These are phyloP conservation scores for Polyploca ridens DNA, from an alignment of 2,888 invertebrate genomes.

Conservation along the genomic window DNA sequence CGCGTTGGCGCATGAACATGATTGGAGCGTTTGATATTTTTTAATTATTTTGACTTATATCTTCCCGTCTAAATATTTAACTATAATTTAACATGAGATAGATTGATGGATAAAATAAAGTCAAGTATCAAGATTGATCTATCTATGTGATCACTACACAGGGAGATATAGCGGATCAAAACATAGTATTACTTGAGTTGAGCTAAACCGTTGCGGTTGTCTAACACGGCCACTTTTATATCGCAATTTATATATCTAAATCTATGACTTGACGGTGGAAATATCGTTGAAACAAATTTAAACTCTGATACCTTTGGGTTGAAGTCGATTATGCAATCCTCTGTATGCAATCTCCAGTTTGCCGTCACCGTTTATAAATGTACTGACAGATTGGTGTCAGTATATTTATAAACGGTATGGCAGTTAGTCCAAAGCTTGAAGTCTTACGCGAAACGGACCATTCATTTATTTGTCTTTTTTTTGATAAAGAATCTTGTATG, in stretches of 20 bases:
- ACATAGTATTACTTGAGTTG: slow-evolving; percentile 8
- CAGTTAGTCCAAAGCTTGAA: background rate
- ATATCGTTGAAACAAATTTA: background rate
- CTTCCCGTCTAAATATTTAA: slow-evolving; percentile 3
- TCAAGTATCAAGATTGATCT: slow-evolving; percentile 4
- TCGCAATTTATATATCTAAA: background rate
- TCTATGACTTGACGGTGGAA: background rate
- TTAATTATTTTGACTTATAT: slow-evolving; percentile 2
- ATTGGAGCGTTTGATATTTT: slow-evolving; percentile 6
- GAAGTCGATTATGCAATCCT: background rate
- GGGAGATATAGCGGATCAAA: slow-evolving; percentile 8
- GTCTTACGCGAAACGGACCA: background rate
- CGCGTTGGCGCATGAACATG: slow-evolving; percentile 21
- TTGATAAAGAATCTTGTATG: background rate
- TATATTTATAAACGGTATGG: background rate
- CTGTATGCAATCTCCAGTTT: background rate
- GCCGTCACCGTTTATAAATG: too few species aligned
- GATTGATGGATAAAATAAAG: slow-evolving; percentile 8
- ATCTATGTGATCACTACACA: slow-evolving; percentile 8
- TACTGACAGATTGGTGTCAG: background rate
- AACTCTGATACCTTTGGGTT: background rate
- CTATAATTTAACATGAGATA: slow-evolving; percentile 7
- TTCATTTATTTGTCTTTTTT: background rate
- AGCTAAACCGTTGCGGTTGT: background rate
- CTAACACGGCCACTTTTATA: background rate